Conservation (phyloP, 2,888 invertebrate genomes). For the Encarsia formosa region DNA sequence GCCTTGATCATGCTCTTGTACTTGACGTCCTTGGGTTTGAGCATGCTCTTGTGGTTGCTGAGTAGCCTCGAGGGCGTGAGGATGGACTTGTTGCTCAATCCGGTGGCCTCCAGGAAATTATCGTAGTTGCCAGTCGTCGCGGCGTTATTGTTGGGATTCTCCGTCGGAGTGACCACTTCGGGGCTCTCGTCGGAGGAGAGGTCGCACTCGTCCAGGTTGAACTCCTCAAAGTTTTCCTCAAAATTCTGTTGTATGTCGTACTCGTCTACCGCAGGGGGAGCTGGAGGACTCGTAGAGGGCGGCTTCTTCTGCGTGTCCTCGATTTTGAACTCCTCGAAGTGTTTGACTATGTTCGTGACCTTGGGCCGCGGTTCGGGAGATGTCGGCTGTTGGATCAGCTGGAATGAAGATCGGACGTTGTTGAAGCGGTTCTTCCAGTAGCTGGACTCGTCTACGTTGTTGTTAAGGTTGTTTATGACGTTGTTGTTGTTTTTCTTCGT, state of each 20-base stretch:
- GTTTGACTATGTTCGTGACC: constrained; percentile 46
- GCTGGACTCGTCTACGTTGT: constrained; percentile 26
- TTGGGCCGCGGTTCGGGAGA: constrained; percentile 30
- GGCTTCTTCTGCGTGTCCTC: constrained; percentile 31
- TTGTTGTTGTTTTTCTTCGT: constrained; percentile 26
- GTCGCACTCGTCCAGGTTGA: constrained; percentile 72
- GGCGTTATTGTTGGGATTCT: constrained; percentile 46
- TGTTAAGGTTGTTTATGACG: constrained; percentile 10
- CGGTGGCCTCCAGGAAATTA: constrained; percentile 74
- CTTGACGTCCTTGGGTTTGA: constrained; percentile 76
- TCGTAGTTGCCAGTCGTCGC: constrained; percentile 55
- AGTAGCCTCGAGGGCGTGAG: constrained; percentile 62
- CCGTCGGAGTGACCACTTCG: constrained; percentile 42
- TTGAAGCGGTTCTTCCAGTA: constrained; percentile 39
- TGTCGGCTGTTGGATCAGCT: constrained; percentile 24
- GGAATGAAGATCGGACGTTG: constrained; percentile 39
- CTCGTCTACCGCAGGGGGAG: constrained; percentile 44
- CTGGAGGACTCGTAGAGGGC: constrained; percentile 40
- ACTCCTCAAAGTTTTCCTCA: constrained; percentile 78
- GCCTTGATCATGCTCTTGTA: constrained; percentile 66
- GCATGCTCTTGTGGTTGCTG: constrained; percentile 71
- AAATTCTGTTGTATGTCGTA: constrained; percentile 73
- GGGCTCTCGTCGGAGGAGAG: constrained; percentile 49
- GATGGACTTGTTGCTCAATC: constrained; percentile 75
- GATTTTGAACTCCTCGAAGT: constrained; percentile 50